Conservation (phyloP, 2,888 invertebrate species). For the Zhengitettix transpicula region DNA sequence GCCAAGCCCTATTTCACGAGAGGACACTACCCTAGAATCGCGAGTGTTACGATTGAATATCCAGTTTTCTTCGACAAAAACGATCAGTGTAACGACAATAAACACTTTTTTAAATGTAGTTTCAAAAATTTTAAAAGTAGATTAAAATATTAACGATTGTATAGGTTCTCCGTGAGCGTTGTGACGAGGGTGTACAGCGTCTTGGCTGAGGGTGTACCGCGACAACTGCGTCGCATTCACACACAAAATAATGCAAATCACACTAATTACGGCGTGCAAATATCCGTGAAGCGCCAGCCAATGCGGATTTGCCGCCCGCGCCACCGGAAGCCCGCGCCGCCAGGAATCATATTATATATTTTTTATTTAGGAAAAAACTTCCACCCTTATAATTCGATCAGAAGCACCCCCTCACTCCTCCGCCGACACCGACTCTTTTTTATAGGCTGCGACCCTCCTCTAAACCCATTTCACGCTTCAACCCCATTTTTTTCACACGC, state of each 20-base stretch:
- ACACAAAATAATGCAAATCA: constrained; percentile 10
- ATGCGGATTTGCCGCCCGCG: constrained; percentile 1
- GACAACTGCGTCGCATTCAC: constrained; percentile 1
- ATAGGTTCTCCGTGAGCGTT: too few relatives aligned
- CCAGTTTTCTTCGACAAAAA: too few relatives aligned
- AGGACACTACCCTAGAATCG: too few relatives aligned
- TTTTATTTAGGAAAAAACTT: constrained; percentile 5
- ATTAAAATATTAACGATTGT: too few relatives aligned
- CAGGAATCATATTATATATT: constrained; percentile 8
- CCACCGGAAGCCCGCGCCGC: not conserved
- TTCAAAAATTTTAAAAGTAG: too few relatives aligned
- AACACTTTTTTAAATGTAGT: too few relatives aligned
- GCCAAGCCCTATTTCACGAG: too few relatives aligned
- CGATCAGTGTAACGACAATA: too few relatives aligned
- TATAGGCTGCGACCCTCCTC: constrained; percentile 6
- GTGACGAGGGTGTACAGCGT: not conserved
- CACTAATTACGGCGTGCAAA: constrained; percentile 12
- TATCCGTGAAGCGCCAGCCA: constrained; percentile 7
- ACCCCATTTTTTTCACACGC: constrained; percentile 12
- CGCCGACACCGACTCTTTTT: constrained; percentile 1
- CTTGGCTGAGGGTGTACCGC: not conserved
- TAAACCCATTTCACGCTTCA: constrained; percentile 14
- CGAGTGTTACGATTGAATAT: too few relatives aligned
- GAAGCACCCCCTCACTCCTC: not conserved
- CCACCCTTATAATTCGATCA: constrained; percentile 9